A percentile compares a stretch with the other conserved stretches of the same genome.
Evolutionary conservation across 2,797 vertebrate genomes (phyloP).

Genomic region (Vipera latastei): DNA sequence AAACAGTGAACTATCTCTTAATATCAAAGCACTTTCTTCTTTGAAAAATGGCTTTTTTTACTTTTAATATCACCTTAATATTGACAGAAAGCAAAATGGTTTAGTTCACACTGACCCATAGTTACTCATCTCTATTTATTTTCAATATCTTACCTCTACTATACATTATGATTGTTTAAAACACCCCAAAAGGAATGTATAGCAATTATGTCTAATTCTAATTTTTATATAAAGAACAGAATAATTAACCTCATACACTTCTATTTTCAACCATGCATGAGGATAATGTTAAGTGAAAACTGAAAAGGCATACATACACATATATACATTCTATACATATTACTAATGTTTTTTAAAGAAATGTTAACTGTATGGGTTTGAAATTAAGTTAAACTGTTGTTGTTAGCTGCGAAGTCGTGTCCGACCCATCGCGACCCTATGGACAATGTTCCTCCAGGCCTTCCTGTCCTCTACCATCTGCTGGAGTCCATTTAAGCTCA

Average conservation of each 20-base stretch:
- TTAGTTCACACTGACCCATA: slow-evolving; percentile 8
- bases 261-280: not conserved
- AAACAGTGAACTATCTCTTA: slow-evolving; percentile 11
- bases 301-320: too few species aligned
- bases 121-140: not conserved
- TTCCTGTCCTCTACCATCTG: too few species aligned
- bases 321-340: too few species aligned
- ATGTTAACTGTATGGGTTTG: too few species aligned
- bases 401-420: too few species aligned
- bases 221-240: not conserved
- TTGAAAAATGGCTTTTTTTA: slow-evolving; percentile 25
- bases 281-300: not conserved
- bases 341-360: too few species aligned
- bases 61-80: not conserved
- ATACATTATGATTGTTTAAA: not conserved
- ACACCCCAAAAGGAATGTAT: not conserved
- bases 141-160: not conserved
- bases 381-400: too few species aligned
- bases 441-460: too few species aligned
- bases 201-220: slow-evolving; percentile 15
- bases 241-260: not conserved
- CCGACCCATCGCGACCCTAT: too few species aligned
- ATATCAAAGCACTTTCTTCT: slow-evolving; percentile 25
- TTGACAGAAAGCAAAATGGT: not conserved
- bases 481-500: too few species aligned